Conservation (phyloP, 2,888 invertebrate genomes). For the Pseudeuparius sepicola region DNA sequence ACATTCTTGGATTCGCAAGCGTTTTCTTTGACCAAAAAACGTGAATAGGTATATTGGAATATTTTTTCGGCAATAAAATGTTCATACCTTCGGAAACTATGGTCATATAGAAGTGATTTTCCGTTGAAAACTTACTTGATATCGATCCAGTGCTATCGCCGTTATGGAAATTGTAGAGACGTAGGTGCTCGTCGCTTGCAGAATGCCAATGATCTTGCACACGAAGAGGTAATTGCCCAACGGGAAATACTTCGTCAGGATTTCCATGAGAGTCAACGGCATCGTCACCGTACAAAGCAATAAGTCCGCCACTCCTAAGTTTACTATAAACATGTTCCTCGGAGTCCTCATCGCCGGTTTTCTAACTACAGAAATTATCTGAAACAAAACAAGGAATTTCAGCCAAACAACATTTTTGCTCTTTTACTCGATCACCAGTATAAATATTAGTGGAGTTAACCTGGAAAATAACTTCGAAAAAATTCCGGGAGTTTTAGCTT, state of each 20-base stretch:
- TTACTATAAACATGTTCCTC: constrained; percentile 87
- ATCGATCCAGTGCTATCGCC: constrained; percentile 78
- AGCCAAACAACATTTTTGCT: constrained; percentile 13
- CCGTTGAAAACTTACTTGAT: too few relatives aligned
- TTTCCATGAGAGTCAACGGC: constrained; percentile 80
- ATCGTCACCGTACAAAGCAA: constrained; percentile 82
- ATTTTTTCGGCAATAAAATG: too few relatives aligned
- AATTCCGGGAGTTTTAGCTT: too few relatives aligned
- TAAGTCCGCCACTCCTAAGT: constrained; percentile 77
- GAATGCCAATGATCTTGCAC: constrained; percentile 78
- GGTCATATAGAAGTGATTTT: too few relatives aligned
- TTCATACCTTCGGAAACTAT: too few relatives aligned
- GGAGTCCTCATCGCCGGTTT: constrained; percentile 87
- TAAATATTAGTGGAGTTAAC: constrained; percentile 1
- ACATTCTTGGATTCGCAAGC: too few relatives aligned
- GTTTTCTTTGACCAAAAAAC: too few relatives aligned
- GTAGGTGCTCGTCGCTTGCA: constrained; percentile 85
- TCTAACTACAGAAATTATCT: constrained; percentile 55
- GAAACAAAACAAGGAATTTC: constrained; percentile 25
- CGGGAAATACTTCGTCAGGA: constrained; percentile 78
- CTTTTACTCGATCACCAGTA: constrained; percentile 8
- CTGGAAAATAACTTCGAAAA: too few relatives aligned
- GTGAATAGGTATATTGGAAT: too few relatives aligned
- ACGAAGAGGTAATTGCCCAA: constrained; percentile 66
- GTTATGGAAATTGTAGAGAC: constrained; percentile 91